Evolutionary conservation across 2,797 vertebrate genomes (phyloP).

Genomic region (Hirundo rustica): DNA sequence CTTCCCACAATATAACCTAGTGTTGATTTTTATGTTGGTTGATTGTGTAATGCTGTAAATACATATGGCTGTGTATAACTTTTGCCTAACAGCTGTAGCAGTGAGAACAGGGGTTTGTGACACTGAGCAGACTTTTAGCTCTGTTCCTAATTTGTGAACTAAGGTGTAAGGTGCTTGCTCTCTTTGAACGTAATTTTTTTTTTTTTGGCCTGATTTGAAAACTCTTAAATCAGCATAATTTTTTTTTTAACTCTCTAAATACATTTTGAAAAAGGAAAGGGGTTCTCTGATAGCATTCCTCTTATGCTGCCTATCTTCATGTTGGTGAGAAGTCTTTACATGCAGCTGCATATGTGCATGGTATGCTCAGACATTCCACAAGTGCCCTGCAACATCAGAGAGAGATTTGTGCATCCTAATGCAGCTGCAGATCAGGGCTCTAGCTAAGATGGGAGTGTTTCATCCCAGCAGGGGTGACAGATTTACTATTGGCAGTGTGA

Average conservation of each 20-base stretch:
- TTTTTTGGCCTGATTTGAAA: background rate
- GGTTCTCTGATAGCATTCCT: background rate
- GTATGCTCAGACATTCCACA: background rate
- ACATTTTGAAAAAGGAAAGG: background rate
- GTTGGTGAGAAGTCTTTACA: background rate
- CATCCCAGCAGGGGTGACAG: background rate
- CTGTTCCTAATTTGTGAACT: background rate
- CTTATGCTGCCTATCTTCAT: background rate
- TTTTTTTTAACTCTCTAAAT: background rate
- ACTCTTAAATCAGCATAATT: background rate
- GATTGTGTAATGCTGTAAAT: conserved; percentile 13
- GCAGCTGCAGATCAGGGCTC: background rate
- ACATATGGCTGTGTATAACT: background rate
- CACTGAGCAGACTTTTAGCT: background rate
- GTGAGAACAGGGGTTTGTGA: background rate
- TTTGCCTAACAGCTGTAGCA: background rate
- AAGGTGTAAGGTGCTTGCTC: background rate
- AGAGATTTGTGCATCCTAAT: background rate
- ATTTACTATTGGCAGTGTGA: background rate
- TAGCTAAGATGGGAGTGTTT: background rate
- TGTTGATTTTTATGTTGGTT: background rate
- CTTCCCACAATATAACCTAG: background rate
- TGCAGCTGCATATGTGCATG: background rate
- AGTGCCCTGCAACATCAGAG: background rate
- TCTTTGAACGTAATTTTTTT: background rate